Evolutionary conservation across 1,140 invertebrate genomes (phyloP), one percentile per base, ranked within the genome.

Genomic region (Eulimnadia texana): DNA sequence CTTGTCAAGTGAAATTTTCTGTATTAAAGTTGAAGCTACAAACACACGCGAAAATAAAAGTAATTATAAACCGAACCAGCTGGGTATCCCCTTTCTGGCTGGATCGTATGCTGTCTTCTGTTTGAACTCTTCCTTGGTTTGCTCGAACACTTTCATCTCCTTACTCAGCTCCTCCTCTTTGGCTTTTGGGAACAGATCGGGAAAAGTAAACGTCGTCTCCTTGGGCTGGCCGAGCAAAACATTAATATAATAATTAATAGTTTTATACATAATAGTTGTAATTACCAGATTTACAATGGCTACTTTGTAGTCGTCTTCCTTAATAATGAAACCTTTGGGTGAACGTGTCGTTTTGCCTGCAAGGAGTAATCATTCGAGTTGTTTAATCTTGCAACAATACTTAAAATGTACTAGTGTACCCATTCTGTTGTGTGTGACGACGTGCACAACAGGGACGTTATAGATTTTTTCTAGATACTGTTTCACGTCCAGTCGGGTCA

Each of bases 401-500:
- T 33, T 20, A 58, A 52, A 27, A 24, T 25, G 42, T 24, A 9
- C 60, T 70, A 73, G 42, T 71, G 74, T 0, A 65, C 88, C 88
- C 65, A 83, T 62, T 50, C 76, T 74, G 62, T 90, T 87, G 64
- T 78, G 77, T 0, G 84, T 89, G 50, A 80, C 74, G 0, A 96
- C 83, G 69, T 85, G 71, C 2, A 84, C 72, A 3, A 89, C 82
- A 2, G 80, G 78, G 1, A 97, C 73, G 64, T 90, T 84, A 67
- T 97, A 98, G 66, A 98, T 95, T 74, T 96, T 95, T 71, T 93
- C 84, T 59, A 98, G 74, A 74, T 98, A 97, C 75, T 93, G 93
- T 72, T 83, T 85, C 0, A 97, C 78, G 73, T 98, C 93, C 64
- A 77, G 68, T 73, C 79, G 84, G 13, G 88, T 93, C 82, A 93